Conservation (phyloP, 2,797 vertebrate genomes). For the Caiman crocodilus region DNA sequence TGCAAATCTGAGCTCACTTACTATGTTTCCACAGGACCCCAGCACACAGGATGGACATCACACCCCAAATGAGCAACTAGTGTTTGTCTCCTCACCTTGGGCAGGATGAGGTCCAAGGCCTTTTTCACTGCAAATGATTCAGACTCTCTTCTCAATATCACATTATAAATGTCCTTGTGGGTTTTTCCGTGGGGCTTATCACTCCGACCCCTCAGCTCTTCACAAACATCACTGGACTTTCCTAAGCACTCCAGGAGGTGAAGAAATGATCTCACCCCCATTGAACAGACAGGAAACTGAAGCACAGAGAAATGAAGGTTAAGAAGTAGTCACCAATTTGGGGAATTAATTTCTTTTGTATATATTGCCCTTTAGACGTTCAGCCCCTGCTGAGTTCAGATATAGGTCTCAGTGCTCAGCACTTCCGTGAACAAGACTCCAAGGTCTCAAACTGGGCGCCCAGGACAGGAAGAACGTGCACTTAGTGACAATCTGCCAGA, state of each 20-base stretch:
- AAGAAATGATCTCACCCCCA: background rate
- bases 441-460: background rate
- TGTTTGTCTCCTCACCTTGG: slow-evolving; percentile 56
- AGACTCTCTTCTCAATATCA: slow-evolving; percentile 51
- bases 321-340: background rate
- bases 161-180: slow-evolving; percentile 47
- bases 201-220: slow-evolving; percentile 29
- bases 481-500: no score
- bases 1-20: slow-evolving; percentile 24
- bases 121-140: slow-evolving; percentile 57
- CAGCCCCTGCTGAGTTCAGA: background rate
- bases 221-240: background rate
- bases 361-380: background rate
- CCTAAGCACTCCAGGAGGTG: background rate
- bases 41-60: background rate
- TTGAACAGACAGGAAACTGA: slow-evolving; percentile 14
- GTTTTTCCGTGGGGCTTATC: slow-evolving; percentile 43
- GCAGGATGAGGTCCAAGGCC: background rate
- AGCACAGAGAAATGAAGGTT: background rate
- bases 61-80: slow-evolving; percentile 25
- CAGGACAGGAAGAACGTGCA: background rate
- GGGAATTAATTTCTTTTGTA: accelerated
- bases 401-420: background rate
- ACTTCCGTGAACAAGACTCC: accelerated
- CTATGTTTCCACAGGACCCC: slow-evolving; percentile 33